Percentiles rank a stretch among this genome's conserved stretches.
phyloP scores from a whole-genome alignment of 2,113 vertebrate genomes.

The Petromus typicus region DNA sequence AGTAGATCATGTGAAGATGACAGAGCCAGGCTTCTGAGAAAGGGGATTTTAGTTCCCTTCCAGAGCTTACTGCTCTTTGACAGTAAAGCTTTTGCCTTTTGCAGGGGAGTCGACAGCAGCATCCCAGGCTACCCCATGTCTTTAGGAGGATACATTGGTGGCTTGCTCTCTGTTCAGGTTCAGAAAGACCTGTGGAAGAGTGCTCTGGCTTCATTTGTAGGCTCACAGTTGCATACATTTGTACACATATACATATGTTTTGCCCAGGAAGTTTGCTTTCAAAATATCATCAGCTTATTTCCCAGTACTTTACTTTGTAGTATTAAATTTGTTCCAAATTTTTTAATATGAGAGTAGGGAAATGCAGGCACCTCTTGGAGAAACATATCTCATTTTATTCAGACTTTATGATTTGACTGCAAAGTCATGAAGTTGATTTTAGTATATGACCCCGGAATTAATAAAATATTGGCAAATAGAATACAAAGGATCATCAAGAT shows the following conservation, averaged over 20 bases:
- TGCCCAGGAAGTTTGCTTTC: too few relatives aligned
- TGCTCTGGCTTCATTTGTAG: not conserved
- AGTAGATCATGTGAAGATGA: not conserved
- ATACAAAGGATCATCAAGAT: too few relatives aligned
- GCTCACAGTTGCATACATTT: not conserved
- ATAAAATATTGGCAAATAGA: not conserved
- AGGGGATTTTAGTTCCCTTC: not conserved
- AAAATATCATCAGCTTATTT: too few relatives aligned
- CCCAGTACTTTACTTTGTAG: conserved; percentile 26
- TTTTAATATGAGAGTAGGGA: not conserved
- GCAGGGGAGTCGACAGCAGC: not conserved
- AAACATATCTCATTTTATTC: conserved; percentile 5
- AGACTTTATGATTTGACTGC: not conserved
- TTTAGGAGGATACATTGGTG: not conserved
- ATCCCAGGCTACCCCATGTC: not conserved
- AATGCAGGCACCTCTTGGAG: not conserved
- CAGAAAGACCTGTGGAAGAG: not conserved
- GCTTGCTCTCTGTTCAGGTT: conserved; percentile 21
- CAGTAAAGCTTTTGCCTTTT: not conserved
- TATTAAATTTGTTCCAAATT: conserved; percentile 13
- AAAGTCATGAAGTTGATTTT: conserved; percentile 17
- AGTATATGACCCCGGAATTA: conserved; percentile 16
- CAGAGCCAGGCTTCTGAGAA: not conserved
- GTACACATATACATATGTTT: not conserved
- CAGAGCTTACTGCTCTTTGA: not conserved